phyloP scores from a whole-genome alignment of 2,888 invertebrate species.

The Idaea dimidiata region DNA sequence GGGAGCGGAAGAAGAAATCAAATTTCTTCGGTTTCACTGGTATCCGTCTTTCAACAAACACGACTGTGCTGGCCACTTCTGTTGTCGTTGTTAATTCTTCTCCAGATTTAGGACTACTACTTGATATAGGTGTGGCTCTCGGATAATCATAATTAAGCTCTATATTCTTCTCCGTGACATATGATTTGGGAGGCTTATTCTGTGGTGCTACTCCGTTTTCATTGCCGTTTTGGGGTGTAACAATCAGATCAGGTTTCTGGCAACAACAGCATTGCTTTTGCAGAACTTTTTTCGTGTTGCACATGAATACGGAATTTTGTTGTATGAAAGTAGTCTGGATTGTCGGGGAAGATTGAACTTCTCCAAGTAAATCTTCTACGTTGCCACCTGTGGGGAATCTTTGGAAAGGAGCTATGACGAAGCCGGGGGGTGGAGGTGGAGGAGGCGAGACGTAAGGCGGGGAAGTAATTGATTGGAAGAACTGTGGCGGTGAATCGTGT shows the following conservation, averaged over 20 bases:
- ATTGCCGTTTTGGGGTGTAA: constrained; percentile 27
- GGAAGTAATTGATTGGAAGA: constrained; percentile 69
- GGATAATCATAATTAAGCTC: constrained; percentile 77
- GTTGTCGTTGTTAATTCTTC: constrained; percentile 72
- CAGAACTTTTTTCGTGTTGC: constrained; percentile 67
- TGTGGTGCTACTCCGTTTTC: constrained; percentile 22
- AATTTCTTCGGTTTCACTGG: constrained; percentile 72
- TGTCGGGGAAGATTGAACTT: constrained; percentile 80
- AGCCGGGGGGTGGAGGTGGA: constrained; percentile 58
- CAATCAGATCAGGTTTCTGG: constrained; percentile 42
- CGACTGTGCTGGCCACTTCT: constrained; percentile 76
- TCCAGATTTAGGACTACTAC: constrained; percentile 56
- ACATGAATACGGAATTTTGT: constrained; percentile 76
- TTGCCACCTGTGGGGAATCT: constrained; percentile 82
- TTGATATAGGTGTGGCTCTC: constrained; percentile 62
- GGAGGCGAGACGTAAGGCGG: constrained; percentile 57
- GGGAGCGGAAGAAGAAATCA: constrained; percentile 73
- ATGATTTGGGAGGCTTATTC: constrained; percentile 54
- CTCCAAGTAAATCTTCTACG: constrained; percentile 84
- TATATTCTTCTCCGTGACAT: constrained; percentile 76
- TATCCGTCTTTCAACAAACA: constrained; percentile 74
- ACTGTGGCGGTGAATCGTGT: constrained; percentile 67
- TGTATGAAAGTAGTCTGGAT: constrained; percentile 73
- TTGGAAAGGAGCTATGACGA: constrained; percentile 64
- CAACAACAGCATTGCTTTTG: constrained; percentile 71